A percentile compares a stretch with the other conserved stretches of the same genome.
Evolutionary conservation across 2,113 vertebrate genomes (phyloP).

Genomic region (Salvelinus alpinus): DNA sequence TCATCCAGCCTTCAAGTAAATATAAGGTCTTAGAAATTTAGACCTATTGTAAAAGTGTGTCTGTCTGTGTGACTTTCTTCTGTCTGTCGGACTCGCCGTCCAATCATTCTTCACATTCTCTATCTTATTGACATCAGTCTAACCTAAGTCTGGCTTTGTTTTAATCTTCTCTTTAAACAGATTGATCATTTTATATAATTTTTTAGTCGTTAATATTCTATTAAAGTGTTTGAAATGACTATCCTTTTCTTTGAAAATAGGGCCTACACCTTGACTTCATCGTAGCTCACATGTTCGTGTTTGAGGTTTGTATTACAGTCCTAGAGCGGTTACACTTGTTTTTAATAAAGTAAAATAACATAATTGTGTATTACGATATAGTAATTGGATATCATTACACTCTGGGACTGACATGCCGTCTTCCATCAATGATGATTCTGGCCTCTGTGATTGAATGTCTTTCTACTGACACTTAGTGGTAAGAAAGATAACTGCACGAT

Average conservation of each 20-base stretch:
- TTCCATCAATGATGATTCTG: background rate
- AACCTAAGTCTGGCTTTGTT: background rate
- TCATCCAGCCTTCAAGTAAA: background rate
- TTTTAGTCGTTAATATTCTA: too few relatives aligned
- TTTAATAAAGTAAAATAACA: too few relatives aligned
- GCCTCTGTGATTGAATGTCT: slow-evolving; percentile 36
- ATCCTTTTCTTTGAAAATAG: too few relatives aligned
- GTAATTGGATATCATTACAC: too few relatives aligned
- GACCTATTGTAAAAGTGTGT: slow-evolving; percentile 7
- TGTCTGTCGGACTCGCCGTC: background rate
- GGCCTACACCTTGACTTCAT: too few relatives aligned
- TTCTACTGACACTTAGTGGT: slow-evolving; percentile 65
- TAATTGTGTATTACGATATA: too few relatives aligned
- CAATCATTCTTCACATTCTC: background rate
- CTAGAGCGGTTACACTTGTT: too few relatives aligned
- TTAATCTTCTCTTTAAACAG: background rate
- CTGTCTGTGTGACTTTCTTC: background rate
- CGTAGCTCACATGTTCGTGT: too few relatives aligned
- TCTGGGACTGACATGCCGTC: background rate
- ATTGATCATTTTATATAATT: too few relatives aligned
- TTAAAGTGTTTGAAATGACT: too few relatives aligned
- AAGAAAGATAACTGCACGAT: slow-evolving; percentile 40
- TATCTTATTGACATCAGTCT: background rate
- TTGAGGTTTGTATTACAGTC: too few relatives aligned
- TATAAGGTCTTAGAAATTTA: background rate